A percentile compares a stretch with the other conserved stretches of the same genome.
phyloP scores from a whole-genome alignment of 2,113 vertebrate species.

The Cyanistes caeruleus region DNA sequence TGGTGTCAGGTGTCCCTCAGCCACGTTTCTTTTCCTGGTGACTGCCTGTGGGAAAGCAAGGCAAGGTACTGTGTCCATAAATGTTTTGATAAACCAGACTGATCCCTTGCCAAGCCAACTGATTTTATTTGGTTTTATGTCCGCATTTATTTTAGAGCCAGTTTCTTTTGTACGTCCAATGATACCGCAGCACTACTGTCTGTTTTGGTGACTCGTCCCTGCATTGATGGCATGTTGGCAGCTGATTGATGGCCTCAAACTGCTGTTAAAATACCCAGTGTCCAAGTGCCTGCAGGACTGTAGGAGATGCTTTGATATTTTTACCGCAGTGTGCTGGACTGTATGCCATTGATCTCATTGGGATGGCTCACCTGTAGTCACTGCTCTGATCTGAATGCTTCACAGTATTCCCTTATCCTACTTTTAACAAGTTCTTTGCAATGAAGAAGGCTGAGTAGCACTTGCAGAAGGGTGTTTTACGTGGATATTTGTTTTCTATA shows the following conservation, averaged over 20 bases:
- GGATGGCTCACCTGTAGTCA: not conserved
- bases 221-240: not conserved
- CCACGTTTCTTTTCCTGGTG: not conserved
- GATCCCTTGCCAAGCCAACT: not conserved
- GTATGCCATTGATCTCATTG: not conserved
- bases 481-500: slow-evolving; percentile 43
- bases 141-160: not conserved
- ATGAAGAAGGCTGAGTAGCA: not conserved
- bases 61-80: not conserved
- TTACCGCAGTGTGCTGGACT: accelerated
- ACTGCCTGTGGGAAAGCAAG: not conserved
- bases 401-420: not conserved
- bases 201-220: not conserved
- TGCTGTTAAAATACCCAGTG: not conserved
- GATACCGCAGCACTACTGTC: not conserved
- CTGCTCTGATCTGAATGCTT: not conserved
- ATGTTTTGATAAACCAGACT: not conserved
- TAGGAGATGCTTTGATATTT: not conserved
- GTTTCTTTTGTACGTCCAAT: not conserved
- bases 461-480: slow-evolving; percentile 20
- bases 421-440: not conserved
- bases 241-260: not conserved
- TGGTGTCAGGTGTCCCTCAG: not conserved
- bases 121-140: not conserved
- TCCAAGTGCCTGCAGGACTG: not conserved